These are phyloP conservation scores for Herminia tarsipennalis DNA, from an alignment of 2,888 invertebrate genomes.

Conservation along the genomic window DNA sequence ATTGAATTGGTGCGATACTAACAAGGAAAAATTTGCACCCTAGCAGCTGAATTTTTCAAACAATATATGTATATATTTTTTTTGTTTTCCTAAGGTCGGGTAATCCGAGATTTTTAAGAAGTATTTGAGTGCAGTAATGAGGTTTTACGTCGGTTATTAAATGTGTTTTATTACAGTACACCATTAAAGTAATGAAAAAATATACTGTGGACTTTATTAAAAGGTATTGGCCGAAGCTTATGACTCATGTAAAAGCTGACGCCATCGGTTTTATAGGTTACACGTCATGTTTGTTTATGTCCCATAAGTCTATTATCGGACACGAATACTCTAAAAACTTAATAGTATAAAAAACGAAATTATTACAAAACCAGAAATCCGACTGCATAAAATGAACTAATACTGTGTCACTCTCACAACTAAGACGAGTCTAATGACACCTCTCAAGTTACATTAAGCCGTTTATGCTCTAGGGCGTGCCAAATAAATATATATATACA, in stretches of 20 bases:
- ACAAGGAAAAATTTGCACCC: no score
- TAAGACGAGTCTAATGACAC: no score
- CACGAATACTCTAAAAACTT: no score
- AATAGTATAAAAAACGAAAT: no score
- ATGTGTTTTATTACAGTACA: background rate
- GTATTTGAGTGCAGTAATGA: slow-evolving; percentile 2
- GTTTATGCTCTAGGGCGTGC: no score
- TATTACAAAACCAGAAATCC: no score
- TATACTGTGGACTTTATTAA: background rate
- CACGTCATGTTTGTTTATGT: background rate
- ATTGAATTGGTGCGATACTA: no score
- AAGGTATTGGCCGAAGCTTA: background rate
- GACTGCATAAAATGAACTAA: no score
- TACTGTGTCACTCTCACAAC: no score
- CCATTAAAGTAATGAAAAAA: background rate
- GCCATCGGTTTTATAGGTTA: background rate
- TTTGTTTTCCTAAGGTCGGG: slow-evolving; percentile 2
- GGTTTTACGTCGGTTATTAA: background rate
- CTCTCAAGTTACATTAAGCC: no score
- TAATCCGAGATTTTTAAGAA: slow-evolving; percentile 1
- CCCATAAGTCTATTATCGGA: no score
- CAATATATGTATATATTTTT: slow-evolving; percentile 1
- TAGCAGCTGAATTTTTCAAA: background rate
- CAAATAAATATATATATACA: no score
- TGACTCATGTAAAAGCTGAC: background rate